These are phyloP conservation scores for Chanos chanos DNA, from an alignment of 2,797 vertebrate species.

Conservation along the genomic window DNA sequence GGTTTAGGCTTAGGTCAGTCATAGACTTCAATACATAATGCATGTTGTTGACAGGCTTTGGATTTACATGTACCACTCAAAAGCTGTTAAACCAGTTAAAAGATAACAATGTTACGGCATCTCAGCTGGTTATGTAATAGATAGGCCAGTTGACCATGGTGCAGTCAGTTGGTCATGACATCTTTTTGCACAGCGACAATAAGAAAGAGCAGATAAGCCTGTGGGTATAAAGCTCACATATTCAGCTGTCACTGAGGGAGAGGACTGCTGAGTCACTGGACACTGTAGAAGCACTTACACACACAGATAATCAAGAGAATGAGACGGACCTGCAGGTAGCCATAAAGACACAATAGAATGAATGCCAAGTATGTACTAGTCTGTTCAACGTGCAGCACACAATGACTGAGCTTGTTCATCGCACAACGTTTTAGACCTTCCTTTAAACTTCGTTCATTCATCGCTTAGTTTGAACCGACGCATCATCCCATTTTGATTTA, in stretches of 20 bases:
- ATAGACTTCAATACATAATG: too few species aligned
- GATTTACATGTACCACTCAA: constrained; percentile 10
- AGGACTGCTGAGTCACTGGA: constrained; percentile 15
- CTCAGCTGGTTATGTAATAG: constrained; percentile 38
- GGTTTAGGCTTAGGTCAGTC: too few species aligned
- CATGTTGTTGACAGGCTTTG: too few species aligned
- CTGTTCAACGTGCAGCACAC: too few species aligned
- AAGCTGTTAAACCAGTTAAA: neutral
- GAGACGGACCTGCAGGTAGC: too few species aligned
- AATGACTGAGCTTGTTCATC: too few species aligned
- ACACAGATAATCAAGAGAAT: neutral
- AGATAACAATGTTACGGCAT: neutral
- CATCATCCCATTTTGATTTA: too few species aligned
- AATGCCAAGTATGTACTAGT: neutral
- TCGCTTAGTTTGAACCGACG: too few species aligned
- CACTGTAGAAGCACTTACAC: too few species aligned
- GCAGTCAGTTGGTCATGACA: constrained; percentile 29
- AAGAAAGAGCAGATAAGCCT: constrained; percentile 37
- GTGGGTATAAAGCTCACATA: constrained; percentile 12
- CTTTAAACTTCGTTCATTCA: too few species aligned
- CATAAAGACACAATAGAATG: neutral
- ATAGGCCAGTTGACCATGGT: constrained; percentile 23
- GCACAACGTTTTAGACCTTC: too few species aligned
- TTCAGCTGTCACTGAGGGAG: neutral
- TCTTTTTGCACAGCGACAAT: constrained; percentile 39